These are phyloP conservation scores for Cremastinae sp. DNA, from an alignment of 2,888 invertebrate species.

Conservation along the genomic window DNA sequence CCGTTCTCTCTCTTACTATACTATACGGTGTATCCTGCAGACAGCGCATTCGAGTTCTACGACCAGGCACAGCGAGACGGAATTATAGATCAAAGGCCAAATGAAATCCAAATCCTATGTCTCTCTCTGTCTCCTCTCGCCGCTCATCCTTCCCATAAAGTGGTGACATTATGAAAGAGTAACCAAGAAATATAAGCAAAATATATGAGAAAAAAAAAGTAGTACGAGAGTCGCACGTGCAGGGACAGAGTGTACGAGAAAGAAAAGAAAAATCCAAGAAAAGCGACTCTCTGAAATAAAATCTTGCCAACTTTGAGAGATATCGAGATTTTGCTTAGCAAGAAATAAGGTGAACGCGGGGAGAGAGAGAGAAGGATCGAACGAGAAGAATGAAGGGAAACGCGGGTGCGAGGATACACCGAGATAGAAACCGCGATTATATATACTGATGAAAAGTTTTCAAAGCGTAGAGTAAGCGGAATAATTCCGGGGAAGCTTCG, in stretches of 20 bases:
- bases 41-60: slow-evolving; percentile 32
- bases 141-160: too few relatives aligned
- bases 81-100: slow-evolving; percentile 71
- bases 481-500: slow-evolving; percentile 47
- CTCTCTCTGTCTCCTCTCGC: slow-evolving; percentile 6
- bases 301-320: slow-evolving; percentile 21
- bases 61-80: slow-evolving; percentile 60
- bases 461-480: slow-evolving; percentile 47
- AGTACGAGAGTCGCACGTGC: slow-evolving; percentile 12
- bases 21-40: slow-evolving; percentile 27
- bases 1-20: slow-evolving; percentile 39
- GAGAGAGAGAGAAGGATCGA: slow-evolving; percentile 4
- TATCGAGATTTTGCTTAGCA: slow-evolving; percentile 31
- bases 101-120: slow-evolving; percentile 57
- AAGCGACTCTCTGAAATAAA: slow-evolving; percentile 17
- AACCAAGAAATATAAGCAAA: slow-evolving; percentile 52
- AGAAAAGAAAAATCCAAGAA: slow-evolving; percentile 23
- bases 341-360: slow-evolving; percentile 3
- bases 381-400: background rate
- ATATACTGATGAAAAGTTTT: slow-evolving; percentile 43
- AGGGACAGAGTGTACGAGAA: background rate
- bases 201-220: slow-evolving; percentile 18
- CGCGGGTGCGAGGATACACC: background rate
- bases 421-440: too few relatives aligned
- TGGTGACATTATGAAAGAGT: slow-evolving; percentile 54